Evolutionary conservation across 2,113 vertebrate genomes (phyloP), one percentile per base, ranked within the genome.

Genomic region (Tichodroma muraria): DNA sequence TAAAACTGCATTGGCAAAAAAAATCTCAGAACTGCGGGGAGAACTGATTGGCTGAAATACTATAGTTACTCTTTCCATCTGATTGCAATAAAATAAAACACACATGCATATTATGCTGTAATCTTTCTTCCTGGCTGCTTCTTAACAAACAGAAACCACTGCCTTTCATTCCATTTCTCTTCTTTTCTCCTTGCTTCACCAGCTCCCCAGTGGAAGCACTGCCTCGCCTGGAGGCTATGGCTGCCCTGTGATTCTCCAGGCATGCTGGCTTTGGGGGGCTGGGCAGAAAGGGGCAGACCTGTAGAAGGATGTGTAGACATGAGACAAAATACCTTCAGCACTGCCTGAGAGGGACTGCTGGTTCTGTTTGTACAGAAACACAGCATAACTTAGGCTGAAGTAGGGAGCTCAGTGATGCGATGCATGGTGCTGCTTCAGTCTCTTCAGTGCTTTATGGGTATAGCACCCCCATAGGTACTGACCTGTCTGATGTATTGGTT

Each of bases 51-150:
- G 73, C 78, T 93, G 31, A 81, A 96, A 65, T 64, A 56, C 71
- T 94, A 10, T 80, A 81, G 89, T 93, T 88, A 93, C 31, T 85
- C 69, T 95, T 96, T 91, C 85, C 86, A 94, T 95, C 75, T 78
- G 72, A 75, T 52, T 88, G 70, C 90, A 92, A 23, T 82, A 57
- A 85, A 79, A 86, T 59, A 88, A 85, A 85, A 52, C 69, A 66
- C 73, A 44, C 68, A 76, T 54, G 69, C 65, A 85, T 2, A 2
- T 53, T 78, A 5, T 72, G 40, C 84, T 93, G 60, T 90, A 79
- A 79, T 93, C 57, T 90, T 77, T 33, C 89, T 92, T 87, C 45
- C 40, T 92, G 84, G 23, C 83, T 96, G 83, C 80, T 78, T 37
- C 80, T 78, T 86, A 79, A 88, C 82, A 73, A 72, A 37, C 45